Base-by-base conservation (phyloP, 1,140 invertebrate genomes). In the Megalonaias nervosa region DNA sequence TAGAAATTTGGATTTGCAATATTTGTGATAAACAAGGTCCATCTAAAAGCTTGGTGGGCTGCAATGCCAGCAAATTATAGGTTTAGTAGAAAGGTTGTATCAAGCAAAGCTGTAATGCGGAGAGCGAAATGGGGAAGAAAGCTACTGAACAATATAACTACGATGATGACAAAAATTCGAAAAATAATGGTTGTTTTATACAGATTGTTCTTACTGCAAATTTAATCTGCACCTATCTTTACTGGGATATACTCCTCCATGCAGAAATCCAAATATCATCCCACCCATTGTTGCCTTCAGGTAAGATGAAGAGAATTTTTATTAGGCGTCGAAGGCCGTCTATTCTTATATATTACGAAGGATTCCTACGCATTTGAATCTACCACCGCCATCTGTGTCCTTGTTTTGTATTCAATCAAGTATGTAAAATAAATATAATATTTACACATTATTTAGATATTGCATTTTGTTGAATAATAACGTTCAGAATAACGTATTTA, bases 71-170 rank as follows among this genome's bases (percentile, higher is more conserved):
- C 11, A 58, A 58, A 55, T 21, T 38, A 59, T 62, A 77, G 62
- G 58, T n/a, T 65, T 21, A 58, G 57, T 21, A 77, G 64, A 67
- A 77, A 77, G 15, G 16, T 26, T 21, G 57, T 48, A 55, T 66
- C 31, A 12, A 66, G 26, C 16, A 48, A 26, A 13, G 75, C 61
- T 9, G 67, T 56, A n/a, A 71, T 77, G 68, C 71, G 66, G 1
- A 77, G 21, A 17, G 56, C 58, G 12, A 78, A 66, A 19, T 78
- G 76, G 26, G 70, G 71, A 61, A 78, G 60, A 67, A 77, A 77
- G 14, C 68, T 17, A 4, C 67, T 12, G 9, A 57, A 61, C 48
- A 77, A 77, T 19, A 71, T 16, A n/a, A 71, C 3, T n/a, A 67
- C 67, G 16, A 77, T 69, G 14, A 62, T 70, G 23, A 77, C 66